Percentiles rank a stretch among this genome's conserved stretches.
These are phyloP conservation scores for Calephelis virginiensis DNA, from an alignment of 1,140 invertebrate genomes.

Conservation along the genomic window DNA sequence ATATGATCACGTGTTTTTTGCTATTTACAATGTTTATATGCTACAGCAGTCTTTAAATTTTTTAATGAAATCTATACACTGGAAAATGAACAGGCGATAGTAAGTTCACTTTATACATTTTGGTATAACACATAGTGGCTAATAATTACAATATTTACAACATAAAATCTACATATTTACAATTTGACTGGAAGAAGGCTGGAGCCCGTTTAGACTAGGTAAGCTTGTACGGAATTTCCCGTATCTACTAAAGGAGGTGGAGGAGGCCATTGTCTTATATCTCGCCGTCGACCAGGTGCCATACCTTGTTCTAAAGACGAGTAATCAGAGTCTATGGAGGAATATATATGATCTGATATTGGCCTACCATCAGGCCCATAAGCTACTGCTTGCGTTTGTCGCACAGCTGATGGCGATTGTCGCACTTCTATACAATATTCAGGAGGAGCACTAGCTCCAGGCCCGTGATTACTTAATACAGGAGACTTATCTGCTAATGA, in stretches of 20 bases:
- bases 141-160: constrained; percentile 77
- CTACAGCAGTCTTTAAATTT: constrained; percentile 78
- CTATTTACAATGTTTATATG: constrained; percentile 76
- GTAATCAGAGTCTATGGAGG: constrained; percentile 92
- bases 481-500: constrained; percentile 73
- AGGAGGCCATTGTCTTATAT: constrained; percentile 68
- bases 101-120: constrained; percentile 72
- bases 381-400: constrained; percentile 69
- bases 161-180: constrained; percentile 60
- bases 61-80: constrained; percentile 74
- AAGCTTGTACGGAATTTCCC: constrained; percentile 69
- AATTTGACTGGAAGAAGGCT: constrained; percentile 72
- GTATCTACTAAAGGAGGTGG: constrained; percentile 67
- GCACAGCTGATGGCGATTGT: constrained; percentile 71
- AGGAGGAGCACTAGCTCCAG: constrained; percentile 76
- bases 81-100: constrained; percentile 75
- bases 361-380: constrained; percentile 80
- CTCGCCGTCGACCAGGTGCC: constrained; percentile 66
- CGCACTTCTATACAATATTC: constrained; percentile 68
- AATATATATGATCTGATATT: constrained; percentile 91
- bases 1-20: constrained; percentile 72
- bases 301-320: constrained; percentile 75
- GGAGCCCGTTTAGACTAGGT: constrained; percentile 69
- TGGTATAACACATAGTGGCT: constrained; percentile 73
- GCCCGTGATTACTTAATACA: constrained; percentile 67